Evolutionary conservation across 2,888 invertebrate genomes (phyloP).

Genomic region (Pseudococcus jackbeardsleyi): DNA sequence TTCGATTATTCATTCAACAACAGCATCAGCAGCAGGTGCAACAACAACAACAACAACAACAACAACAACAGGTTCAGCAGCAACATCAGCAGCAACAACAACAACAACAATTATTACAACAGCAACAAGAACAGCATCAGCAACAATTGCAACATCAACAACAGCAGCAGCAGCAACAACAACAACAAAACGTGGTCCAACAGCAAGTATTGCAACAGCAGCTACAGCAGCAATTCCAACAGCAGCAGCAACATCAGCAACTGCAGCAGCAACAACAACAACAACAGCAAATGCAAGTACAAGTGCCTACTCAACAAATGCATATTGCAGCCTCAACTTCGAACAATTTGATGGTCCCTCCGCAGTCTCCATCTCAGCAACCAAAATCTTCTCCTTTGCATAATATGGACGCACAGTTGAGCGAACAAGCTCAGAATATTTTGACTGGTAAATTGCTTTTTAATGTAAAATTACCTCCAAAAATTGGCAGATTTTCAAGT

Average conservation of each 20-base stretch:
- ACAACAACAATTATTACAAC: conserved; percentile 68
- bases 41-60: conserved; percentile 67
- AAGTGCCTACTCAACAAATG: conserved; percentile 27
- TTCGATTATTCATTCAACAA: conserved; percentile 71
- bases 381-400: conserved; percentile 55
- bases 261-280: conserved; percentile 68
- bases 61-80: conserved; percentile 68
- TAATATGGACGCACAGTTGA: conserved; percentile 41
- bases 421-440: conserved; percentile 63
- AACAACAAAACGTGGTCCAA: conserved; percentile 68
- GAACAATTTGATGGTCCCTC: conserved; percentile 71
- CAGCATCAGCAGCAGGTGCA: conserved; percentile 69
- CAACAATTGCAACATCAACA: conserved; percentile 67
- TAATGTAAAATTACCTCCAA: neutral
- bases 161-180: conserved; percentile 68
- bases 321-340: conserved; percentile 69
- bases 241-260: conserved; percentile 66
- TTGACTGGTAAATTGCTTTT: conserved; percentile 15
- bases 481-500: neutral
- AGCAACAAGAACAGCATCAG: conserved; percentile 68
- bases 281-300: conserved; percentile 68
- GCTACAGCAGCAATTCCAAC: conserved; percentile 68
- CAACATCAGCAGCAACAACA: conserved; percentile 67
- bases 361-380: conserved; percentile 68
- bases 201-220: no score